Base-by-base conservation (phyloP, 1,140 invertebrate genomes). In the Trichogramma pretiosum region DNA sequence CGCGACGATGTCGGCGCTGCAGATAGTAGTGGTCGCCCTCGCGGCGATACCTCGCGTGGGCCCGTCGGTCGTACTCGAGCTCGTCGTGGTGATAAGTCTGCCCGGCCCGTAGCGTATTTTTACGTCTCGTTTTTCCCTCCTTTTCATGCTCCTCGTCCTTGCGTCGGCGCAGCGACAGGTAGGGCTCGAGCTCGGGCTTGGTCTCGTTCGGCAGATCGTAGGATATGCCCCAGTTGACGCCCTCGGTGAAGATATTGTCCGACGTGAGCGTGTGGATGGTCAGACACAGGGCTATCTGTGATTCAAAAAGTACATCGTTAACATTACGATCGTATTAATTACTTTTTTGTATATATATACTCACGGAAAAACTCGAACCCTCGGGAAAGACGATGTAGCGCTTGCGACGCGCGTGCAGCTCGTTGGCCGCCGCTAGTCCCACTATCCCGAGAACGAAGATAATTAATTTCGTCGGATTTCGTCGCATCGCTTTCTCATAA, bases 321-420 rank as follows among this genome's bases (percentile, higher is more conserved):
- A 35, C 34, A 35, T 9, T 35, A 3, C 8, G 16, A 7, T 21
- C 14, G 23, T 7, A n/a, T 21, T n/a, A 39, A 5, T 38, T 37
- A 21, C 14, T 41, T 30, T 33, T 40, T 38, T 16, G 18, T 16
- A 23, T n/a, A n/a, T n/a, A n/a, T n/a, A n/a, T n/a, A 75, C 80
- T 82, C 52, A 87, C 84, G 70, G 68, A 85, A 67, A 83, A 81
- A 62, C 77, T 81, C 5, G 82, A 79, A 39, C 85, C 84, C 70
- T 85, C 83, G 2, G 84, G 82, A 67, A 87, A 88, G 50, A 84
- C 74, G 35, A 88, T 71, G 70, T 86, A 87, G 50, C 85, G 74
- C 58, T 79, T 82, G 55, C 73, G 76, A 47, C 84, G 74, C 1
- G 79, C n/a, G n/a, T n/a, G n/a, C n/a, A n/a, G n/a, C n/a, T n/a